Conservation (phyloP, 2,888 invertebrate species). For the Ceramica pisi region DNA sequence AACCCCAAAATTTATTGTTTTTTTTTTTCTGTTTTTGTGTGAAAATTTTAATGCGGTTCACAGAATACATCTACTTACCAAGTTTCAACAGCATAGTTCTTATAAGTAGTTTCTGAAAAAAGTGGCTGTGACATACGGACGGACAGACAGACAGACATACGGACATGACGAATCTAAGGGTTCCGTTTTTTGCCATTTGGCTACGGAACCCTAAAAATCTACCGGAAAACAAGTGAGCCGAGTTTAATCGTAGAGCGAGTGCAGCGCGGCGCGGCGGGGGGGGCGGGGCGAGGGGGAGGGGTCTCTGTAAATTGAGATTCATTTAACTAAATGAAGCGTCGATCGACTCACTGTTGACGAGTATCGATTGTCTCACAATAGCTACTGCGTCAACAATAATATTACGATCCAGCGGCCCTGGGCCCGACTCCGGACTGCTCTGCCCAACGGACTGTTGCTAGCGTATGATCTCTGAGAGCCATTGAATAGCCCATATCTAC, state of each 20-base stretch:
- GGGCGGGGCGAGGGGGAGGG: neutral
- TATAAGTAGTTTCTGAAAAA: too few species aligned
- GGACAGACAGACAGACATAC: too few species aligned
- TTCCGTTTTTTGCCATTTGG: too few species aligned
- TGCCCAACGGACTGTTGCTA: neutral
- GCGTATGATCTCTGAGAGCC: neutral
- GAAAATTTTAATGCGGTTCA: too few species aligned
- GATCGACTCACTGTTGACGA: conserved; percentile 27
- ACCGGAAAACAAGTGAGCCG: neutral
- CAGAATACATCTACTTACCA: too few species aligned
- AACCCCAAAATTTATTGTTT: too few species aligned
- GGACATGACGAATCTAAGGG: too few species aligned
- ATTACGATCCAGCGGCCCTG: too few species aligned
- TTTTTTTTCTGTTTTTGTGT: too few species aligned
- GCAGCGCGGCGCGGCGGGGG: neutral
- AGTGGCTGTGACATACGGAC: too few species aligned
- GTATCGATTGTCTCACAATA: conserved; percentile 34
- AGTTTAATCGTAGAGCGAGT: neutral
- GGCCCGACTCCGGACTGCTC: neutral
- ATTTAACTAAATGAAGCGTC: conserved; percentile 48
- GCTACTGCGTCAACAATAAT: conserved; percentile 6
- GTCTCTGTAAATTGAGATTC: conserved; percentile 44
- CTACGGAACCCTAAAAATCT: too few species aligned
- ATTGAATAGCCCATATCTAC: neutral
- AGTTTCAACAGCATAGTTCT: too few species aligned